Conservation (phyloP, 2,113 vertebrate species). For the Phyllopteryx taeniolatus region DNA sequence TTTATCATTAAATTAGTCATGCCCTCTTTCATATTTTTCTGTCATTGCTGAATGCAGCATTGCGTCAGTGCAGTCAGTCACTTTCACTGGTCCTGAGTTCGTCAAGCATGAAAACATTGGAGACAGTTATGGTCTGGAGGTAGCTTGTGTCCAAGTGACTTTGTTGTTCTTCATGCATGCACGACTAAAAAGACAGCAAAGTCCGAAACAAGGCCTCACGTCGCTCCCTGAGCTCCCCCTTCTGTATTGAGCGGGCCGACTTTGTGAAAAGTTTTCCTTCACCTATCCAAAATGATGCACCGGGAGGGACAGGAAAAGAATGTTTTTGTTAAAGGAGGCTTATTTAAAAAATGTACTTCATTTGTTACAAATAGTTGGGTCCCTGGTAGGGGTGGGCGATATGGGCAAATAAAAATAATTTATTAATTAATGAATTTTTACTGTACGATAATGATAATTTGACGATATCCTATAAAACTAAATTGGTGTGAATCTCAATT, state of each 20-base stretch:
- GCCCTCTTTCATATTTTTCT: background rate
- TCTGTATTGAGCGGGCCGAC: background rate
- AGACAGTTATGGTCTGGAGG: conserved; percentile 14
- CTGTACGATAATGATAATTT: too few species aligned
- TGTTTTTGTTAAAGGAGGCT: background rate
- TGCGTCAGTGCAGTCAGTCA: background rate
- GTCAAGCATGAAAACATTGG: conserved; percentile 30
- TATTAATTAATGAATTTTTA: too few species aligned
- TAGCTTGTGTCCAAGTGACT: conserved; percentile 38
- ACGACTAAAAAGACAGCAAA: conserved; percentile 55
- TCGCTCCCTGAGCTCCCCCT: conserved; percentile 34
- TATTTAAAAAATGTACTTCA: background rate
- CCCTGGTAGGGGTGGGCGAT: too few species aligned
- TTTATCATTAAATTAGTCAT: background rate
- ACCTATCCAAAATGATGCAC: conserved; percentile 11
- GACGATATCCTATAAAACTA: too few species aligned
- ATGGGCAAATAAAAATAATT: too few species aligned
- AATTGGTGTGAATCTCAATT: too few species aligned
- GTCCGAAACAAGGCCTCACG: conserved; percentile 48
- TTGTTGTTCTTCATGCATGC: conserved; percentile 47
- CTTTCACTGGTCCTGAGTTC: conserved; percentile 15
- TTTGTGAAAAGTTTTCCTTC: background rate
- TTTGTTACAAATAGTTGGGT: too few species aligned
- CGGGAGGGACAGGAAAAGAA: too few species aligned
- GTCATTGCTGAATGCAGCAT: conserved; percentile 9